phyloP scores from a whole-genome alignment of 2,797 vertebrate genomes.

The Gila robusta region DNA sequence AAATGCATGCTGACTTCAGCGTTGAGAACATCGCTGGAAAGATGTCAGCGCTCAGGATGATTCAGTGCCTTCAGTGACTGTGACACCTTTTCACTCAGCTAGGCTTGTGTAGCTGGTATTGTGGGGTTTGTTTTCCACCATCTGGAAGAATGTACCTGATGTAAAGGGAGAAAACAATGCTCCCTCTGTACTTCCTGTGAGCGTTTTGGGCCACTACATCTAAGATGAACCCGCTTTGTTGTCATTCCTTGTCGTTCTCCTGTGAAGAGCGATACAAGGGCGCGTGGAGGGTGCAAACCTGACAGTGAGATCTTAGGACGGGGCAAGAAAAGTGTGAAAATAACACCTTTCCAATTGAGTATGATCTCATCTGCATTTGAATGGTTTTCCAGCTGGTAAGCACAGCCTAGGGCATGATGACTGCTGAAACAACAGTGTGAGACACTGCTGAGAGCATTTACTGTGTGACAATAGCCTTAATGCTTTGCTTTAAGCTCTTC shows the following conservation, averaged over 20 bases:
- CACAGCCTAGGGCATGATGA: conserved; percentile 43
- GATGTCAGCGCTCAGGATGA: conserved; percentile 48
- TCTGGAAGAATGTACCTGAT: conserved; percentile 63
- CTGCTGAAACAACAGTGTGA: conserved; percentile 44
- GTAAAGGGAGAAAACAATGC: conserved; percentile 57
- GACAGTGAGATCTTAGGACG: conserved; percentile 37
- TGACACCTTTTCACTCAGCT: conserved; percentile 48
- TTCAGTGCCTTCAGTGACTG: conserved; percentile 42
- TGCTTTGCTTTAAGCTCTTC: conserved; percentile 38
- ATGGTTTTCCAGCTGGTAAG: conserved; percentile 50
- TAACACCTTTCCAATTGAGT: conserved; percentile 50
- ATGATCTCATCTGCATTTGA: conserved; percentile 54
- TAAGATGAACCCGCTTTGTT: conserved; percentile 52
- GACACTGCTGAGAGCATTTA: conserved; percentile 52
- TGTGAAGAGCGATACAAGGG: conserved; percentile 20
- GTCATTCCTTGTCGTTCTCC: conserved; percentile 30
- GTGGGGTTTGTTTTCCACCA: conserved; percentile 56
- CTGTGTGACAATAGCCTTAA: conserved; percentile 51
- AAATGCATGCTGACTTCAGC: conserved; percentile 34
- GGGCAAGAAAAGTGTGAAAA: conserved; percentile 45
- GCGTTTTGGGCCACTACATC: conserved; percentile 43
- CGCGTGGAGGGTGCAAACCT: conserved; percentile 22
- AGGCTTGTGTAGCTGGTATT: conserved; percentile 39
- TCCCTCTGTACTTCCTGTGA: conserved; percentile 54
- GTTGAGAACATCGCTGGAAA: conserved; percentile 40